A percentile compares a stretch with the other conserved stretches of the same genome.
phyloP scores from a whole-genome alignment of 2,888 invertebrate genomes.

The Xylota sylvarum region DNA sequence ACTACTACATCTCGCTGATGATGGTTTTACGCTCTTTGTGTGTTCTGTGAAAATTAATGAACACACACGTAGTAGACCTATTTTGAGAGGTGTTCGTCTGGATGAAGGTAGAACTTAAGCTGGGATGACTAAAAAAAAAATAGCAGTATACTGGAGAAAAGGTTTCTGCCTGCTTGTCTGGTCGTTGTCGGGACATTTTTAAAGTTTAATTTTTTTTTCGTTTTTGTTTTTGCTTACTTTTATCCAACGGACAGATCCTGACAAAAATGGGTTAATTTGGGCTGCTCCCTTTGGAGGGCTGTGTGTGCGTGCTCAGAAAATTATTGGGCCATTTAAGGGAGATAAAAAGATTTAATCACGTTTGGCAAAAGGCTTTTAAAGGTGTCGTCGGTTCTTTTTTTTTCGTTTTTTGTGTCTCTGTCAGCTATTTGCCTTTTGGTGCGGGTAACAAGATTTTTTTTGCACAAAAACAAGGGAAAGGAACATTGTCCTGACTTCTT shows the following conservation, averaged over 20 bases:
- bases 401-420: background rate
- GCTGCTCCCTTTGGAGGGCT: background rate
- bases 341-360: constrained; percentile 38
- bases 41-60: constrained; percentile 47
- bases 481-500: background rate
- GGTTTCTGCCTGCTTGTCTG: constrained; percentile 17
- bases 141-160: background rate
- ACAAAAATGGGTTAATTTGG: constrained; percentile 32
- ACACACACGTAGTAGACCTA: constrained; percentile 51
- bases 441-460: constrained; percentile 2
- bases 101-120: constrained; percentile 18
- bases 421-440: background rate
- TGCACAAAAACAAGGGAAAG: background rate
- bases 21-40: constrained; percentile 24
- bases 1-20: constrained; percentile 16
- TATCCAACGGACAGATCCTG: background rate
- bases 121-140: constrained; percentile 4
- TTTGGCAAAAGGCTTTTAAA: constrained; percentile 12
- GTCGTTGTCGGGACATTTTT: constrained; percentile 8
- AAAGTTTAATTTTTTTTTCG: background rate
- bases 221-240: background rate
- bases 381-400: background rate
- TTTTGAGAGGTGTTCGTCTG: background rate
- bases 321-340: constrained; percentile 6
- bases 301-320: constrained; percentile 5